Evolutionary conservation across 2,888 invertebrate genomes (phyloP).

Genomic region (Drosophila buzzatii): DNA sequence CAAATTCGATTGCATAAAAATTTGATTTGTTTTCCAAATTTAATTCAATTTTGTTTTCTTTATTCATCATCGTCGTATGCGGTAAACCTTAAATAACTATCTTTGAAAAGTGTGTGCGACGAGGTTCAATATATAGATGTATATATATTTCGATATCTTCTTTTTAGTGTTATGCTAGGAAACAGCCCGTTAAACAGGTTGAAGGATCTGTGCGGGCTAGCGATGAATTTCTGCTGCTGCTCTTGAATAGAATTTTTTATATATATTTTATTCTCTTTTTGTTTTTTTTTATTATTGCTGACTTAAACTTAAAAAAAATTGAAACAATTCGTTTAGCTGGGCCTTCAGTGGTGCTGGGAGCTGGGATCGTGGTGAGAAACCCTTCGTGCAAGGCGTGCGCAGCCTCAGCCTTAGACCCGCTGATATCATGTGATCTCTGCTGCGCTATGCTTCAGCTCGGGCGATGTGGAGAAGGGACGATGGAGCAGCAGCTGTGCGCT

Average conservation of each 20-base stretch:
- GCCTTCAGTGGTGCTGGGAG: constrained; percentile 55
- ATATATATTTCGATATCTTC: constrained; percentile 23
- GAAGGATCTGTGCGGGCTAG: constrained; percentile 9
- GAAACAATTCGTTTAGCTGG: constrained; percentile 77
- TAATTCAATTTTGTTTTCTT: constrained; percentile 11
- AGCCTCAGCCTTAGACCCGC: constrained; percentile 54
- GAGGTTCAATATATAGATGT: constrained; percentile 37
- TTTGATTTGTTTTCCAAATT: constrained; percentile 31
- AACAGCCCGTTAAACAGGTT: constrained; percentile 20
- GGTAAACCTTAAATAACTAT: constrained; percentile 69
- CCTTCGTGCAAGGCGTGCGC: constrained; percentile 34
- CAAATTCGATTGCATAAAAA: background rate
- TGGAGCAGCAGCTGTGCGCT: constrained; percentile 82
- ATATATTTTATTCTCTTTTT: background rate
- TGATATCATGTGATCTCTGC: constrained; percentile 84
- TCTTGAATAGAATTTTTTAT: constrained; percentile 6
- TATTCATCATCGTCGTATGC: constrained; percentile 27
- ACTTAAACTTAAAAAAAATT: constrained; percentile 70
- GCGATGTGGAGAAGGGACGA: constrained; percentile 85
- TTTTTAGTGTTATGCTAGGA: constrained; percentile 27
- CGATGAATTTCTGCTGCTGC: constrained; percentile 21
- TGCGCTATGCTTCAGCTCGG: constrained; percentile 82
- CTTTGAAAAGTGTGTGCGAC: constrained; percentile 78
- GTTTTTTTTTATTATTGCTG: constrained; percentile 49
- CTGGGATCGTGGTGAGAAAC: constrained; percentile 41